Percentiles rank a stretch among this genome's conserved stretches.
Conservation (phyloP, 2,888 invertebrate species). For the Ethmia dodecea region DNA sequence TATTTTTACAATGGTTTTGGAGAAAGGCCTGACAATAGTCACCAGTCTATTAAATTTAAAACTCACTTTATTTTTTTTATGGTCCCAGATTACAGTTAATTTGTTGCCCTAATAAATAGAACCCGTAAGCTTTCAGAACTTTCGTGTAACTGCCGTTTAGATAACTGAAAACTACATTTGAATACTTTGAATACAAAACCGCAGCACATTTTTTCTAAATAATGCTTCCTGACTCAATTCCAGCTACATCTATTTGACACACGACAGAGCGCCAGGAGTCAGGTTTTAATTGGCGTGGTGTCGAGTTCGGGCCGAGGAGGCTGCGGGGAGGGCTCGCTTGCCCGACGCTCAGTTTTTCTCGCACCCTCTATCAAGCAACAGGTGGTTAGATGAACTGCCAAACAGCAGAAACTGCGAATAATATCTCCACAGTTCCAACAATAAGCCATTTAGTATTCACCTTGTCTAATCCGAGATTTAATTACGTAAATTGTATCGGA, state of each 20-base stretch:
- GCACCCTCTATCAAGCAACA: conserved; percentile 53
- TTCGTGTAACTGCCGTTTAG: no score
- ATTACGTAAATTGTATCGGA: conserved; percentile 2
- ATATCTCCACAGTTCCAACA: conserved; percentile 13
- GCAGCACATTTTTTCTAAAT: no score
- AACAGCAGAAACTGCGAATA: conserved; percentile 33
- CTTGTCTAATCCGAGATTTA: background rate
- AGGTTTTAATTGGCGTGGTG: conserved; percentile 63
- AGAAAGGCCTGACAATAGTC: no score
- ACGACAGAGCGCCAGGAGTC: conserved; percentile 52
- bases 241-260: no score
- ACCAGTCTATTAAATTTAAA: no score
- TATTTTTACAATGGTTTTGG: no score
- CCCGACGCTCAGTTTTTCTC: conserved; percentile 55
- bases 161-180: no score
- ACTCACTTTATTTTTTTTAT: no score
- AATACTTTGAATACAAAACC: no score
- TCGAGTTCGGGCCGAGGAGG: conserved; percentile 34
- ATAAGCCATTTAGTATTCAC: background rate
- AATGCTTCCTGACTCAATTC: background rate
- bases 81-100: no score
- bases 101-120: no score
- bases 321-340: conserved; percentile 22
- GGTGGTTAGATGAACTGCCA: conserved; percentile 51
- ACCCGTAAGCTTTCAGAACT: no score